These are phyloP conservation scores for Blastobasis lacticolella DNA, from an alignment of 2,888 invertebrate species.

Conservation along the genomic window DNA sequence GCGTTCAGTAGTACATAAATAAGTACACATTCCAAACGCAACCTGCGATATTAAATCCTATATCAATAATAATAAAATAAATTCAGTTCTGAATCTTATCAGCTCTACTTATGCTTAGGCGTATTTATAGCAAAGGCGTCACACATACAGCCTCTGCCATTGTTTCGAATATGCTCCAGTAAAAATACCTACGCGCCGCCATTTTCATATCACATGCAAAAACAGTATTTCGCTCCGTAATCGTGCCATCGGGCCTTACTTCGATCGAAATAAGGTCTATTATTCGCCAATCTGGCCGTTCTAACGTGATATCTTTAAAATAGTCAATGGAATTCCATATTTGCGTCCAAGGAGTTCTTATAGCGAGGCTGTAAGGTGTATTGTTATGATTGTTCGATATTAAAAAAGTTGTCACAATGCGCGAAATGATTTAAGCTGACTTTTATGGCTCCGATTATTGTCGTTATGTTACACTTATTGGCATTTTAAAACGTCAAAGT, in stretches of 20 bases:
- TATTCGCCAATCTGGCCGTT: no score
- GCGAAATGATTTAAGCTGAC: constrained; percentile 27
- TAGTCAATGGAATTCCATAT: no score
- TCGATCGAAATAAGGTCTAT: constrained; percentile 7
- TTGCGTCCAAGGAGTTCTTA: no score
- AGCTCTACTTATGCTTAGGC: constrained; percentile 10
- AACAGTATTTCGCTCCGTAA: neutral
- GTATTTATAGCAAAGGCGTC: constrained; percentile 22
- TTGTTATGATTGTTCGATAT: no score
- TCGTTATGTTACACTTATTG: constrained; percentile 14
- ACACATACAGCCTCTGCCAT: constrained; percentile 18
- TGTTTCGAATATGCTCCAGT: constrained; percentile 23
- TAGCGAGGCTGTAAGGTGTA: no score
- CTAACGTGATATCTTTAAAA: no score
- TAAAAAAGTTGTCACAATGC: constrained; percentile 5
- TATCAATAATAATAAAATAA: no score
- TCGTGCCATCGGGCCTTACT: neutral
- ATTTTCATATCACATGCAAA: constrained; percentile 17
- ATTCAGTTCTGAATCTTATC: neutral
- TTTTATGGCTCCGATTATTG: constrained; percentile 25
- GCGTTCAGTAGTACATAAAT: no score
- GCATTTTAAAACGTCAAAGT: constrained; percentile 14
- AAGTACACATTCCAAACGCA: no score
- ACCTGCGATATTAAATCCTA: no score
- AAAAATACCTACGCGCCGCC: constrained; percentile 24